Percentiles rank a stretch among this genome's conserved stretches.
phyloP scores from a whole-genome alignment of 2,113 vertebrate species.

The Neolamprologus ventralis region DNA sequence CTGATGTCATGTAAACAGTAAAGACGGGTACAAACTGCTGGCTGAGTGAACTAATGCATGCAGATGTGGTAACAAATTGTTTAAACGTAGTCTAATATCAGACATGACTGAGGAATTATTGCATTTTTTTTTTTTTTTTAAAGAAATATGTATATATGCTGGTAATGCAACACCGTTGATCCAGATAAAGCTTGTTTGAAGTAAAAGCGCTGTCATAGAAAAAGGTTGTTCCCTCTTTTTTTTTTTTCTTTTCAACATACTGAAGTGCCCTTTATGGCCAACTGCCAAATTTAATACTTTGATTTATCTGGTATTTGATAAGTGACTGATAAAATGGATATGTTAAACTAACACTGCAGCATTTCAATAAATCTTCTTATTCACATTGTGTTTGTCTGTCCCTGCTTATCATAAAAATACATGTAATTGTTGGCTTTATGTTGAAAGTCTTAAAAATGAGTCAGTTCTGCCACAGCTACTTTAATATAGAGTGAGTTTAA shows the following conservation, averaged over 20 bases:
- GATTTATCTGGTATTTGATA: conserved; percentile 30
- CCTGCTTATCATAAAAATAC: background rate
- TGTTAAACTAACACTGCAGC: conserved; percentile 1
- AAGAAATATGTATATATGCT: background rate
- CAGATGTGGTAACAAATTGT: background rate
- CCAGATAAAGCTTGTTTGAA: background rate
- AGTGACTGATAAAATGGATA: background rate
- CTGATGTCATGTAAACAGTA: background rate
- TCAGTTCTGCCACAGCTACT: background rate
- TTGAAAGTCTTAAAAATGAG: background rate
- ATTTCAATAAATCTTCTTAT: conserved; percentile 66
- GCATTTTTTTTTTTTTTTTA: fast-evolving
- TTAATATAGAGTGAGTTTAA: background rate
- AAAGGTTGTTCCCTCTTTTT: background rate
- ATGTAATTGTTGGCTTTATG: background rate
- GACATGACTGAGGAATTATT: background rate
- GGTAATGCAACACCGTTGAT: background rate
- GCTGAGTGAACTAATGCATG: background rate
- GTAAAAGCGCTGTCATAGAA: background rate
- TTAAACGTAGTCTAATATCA: background rate
- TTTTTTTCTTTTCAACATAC: background rate
- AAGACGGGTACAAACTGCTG: background rate
- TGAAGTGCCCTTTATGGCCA: conserved; percentile 38
- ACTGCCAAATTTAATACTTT: conserved; percentile 36
- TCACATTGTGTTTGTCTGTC: background rate